These are phyloP conservation scores for Rhincodon typus DNA, from an alignment of 2,797 vertebrate species.

Conservation along the genomic window DNA sequence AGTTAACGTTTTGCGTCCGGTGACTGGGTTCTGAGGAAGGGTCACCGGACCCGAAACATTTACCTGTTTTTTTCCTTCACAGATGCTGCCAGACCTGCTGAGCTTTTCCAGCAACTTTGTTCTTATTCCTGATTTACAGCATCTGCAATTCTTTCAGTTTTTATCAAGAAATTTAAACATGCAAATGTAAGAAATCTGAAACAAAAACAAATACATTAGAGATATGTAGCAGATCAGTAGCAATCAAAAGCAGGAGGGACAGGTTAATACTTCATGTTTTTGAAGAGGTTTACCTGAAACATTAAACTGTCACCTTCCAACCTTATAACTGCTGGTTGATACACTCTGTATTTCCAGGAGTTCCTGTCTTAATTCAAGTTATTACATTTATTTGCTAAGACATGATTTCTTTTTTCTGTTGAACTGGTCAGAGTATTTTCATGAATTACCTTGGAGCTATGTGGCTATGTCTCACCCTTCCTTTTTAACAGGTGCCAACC, in stretches of 20 bases:
- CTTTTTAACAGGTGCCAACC: slow-evolving; percentile 65
- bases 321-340: neutral
- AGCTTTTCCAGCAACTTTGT: too few relatives aligned
- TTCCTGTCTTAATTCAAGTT: neutral
- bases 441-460: neutral
- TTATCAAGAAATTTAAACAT: neutral
- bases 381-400: neutral
- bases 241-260: neutral
- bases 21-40: too few relatives aligned
- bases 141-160: too few relatives aligned
- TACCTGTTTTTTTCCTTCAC: too few relatives aligned
- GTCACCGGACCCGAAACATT: too few relatives aligned
- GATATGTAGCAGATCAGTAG: neutral
- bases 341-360: neutral
- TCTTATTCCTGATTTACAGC: too few relatives aligned
- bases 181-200: neutral
- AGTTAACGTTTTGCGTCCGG: too few relatives aligned
- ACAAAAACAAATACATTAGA: neutral
- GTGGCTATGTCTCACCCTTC: neutral
- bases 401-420: neutral
- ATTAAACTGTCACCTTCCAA: neutral
- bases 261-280: neutral
- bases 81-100: too few relatives aligned
- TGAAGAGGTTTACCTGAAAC: neutral
- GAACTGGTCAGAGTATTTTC: neutral